Evolutionary conservation across 2,888 invertebrate genomes (phyloP).

Genomic region (Trypoxylon attenuatum): DNA sequence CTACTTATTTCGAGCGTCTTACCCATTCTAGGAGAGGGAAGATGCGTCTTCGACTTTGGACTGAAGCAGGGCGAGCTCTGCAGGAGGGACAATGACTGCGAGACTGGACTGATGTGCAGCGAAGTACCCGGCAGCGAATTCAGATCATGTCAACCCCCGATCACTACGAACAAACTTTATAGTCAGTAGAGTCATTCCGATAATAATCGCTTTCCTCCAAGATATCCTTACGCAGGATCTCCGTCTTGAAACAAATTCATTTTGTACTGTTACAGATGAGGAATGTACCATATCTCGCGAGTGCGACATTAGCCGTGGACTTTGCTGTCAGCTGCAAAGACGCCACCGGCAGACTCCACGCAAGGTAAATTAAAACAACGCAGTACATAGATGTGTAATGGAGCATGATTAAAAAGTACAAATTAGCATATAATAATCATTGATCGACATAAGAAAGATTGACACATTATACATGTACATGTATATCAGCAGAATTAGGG

Average conservation of each 20-base stretch:
- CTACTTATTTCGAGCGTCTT: not conserved
- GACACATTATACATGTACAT: no score
- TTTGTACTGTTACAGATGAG: constrained; percentile 77
- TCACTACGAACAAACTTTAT: constrained; percentile 86
- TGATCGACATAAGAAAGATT: no score
- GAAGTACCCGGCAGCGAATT: constrained; percentile 81
- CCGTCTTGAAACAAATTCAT: no score
- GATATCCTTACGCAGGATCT: no score
- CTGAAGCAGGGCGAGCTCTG: constrained; percentile 89
- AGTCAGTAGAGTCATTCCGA: constrained; percentile 68
- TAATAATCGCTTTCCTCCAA: no score
- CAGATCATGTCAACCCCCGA: constrained; percentile 87
- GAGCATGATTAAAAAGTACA: no score
- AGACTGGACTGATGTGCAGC: constrained; percentile 87
- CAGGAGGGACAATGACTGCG: constrained; percentile 89
- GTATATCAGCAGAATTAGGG: no score
- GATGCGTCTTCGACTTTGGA: constrained; percentile 82
- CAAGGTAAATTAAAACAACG: constrained; percentile 80
- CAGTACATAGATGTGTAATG: no score
- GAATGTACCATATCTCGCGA: constrained; percentile 88
- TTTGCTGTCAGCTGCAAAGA: constrained; percentile 91
- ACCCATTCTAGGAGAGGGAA: constrained; percentile 77
- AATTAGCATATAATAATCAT: no score
- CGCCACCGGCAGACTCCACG: constrained; percentile 89
- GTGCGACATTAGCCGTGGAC: constrained; percentile 88